Evolutionary conservation across 2,113 vertebrate genomes (phyloP), one percentile per base, ranked within the genome.

Genomic region (Shinisaurus crocodilurus): DNA sequence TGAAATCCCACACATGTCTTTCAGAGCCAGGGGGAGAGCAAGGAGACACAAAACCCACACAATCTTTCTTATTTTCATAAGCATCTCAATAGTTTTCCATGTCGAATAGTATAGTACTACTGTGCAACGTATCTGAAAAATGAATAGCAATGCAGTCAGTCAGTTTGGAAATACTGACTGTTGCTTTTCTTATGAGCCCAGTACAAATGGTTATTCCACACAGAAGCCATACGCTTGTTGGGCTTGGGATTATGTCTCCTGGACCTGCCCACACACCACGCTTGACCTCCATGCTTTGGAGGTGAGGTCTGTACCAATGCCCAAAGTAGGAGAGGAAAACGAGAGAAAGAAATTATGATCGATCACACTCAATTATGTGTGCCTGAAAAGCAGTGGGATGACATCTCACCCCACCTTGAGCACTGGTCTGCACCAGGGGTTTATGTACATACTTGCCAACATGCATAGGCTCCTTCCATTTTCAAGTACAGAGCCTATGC

Each of bases 11-110:
- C 5, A 87, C 25, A 32, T 82, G 23, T 27, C 9, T 91, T 90
- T 91, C 0, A 1, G 83, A 88, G 80, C 34, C 2, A 0, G 1
- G 29, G 0, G 37, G 27, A 81, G 3, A 67, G 29, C 27, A 23
- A 84, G 34, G n/a, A 90, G 85, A 83, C 27, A 27, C 16, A 9
- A 88, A 0, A 9, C 0, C 16, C 86, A 85, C n/a, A 80, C 4
- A 16, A 3, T 18, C 20, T 83, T 63, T n/a, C 67, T 85, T 1
- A 9, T 5, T 43, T 70, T 70, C 15, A 10, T 85, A 70, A 69
- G 3, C 15, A 69, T 50, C 32, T 72, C 27, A 29, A 34, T 45
- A 48, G 69, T 48, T 67, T 25, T 69, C 63, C 43, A 40, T 83
- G 48, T 81, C 32, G 5, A 18, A 48, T 57, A 54, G 48, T 54